phyloP scores from a whole-genome alignment of 2,888 invertebrate species.

The Drosophila demipolita region DNA sequence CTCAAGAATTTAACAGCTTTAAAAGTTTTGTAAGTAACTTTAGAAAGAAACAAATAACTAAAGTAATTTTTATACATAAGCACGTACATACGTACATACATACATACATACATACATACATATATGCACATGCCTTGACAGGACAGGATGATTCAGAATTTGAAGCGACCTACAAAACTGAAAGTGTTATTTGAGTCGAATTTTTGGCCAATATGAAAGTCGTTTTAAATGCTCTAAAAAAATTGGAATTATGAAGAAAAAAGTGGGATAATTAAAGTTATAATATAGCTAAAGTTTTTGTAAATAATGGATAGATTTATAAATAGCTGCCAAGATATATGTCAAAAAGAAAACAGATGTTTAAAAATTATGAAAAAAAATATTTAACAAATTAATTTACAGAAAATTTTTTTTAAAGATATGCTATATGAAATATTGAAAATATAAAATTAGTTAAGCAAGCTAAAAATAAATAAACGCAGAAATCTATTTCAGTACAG shows the following conservation, averaged over 20 bases:
- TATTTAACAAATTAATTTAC: neutral
- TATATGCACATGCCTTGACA: constrained; percentile 26
- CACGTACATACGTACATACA: constrained; percentile 25
- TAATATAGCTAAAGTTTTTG: neutral
- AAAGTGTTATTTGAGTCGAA: constrained; percentile 56
- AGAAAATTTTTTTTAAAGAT: neutral
- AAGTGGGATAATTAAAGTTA: neutral
- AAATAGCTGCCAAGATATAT: neutral
- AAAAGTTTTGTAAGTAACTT: constrained; percentile 92
- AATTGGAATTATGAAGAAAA: neutral
- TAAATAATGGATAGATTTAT: neutral
- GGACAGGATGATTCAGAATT: constrained; percentile 20
- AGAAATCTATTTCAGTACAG: neutral
- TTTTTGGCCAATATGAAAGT: neutral
- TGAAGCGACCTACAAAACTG: constrained; percentile 49
- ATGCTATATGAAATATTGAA: neutral
- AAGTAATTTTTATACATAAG: constrained; percentile 40
- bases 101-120: constrained; percentile 7
- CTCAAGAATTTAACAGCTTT: constrained; percentile 92
- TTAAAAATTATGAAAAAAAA: neutral
- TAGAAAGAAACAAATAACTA: constrained; percentile 51
- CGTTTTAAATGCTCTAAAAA: constrained; percentile 29
- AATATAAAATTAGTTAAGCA: neutral
- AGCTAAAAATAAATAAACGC: neutral
- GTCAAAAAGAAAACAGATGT: neutral